A percentile compares a stretch with the other conserved stretches of the same genome.
phyloP scores from a whole-genome alignment of 2,797 vertebrate genomes.

The Darevskia mixta region DNA sequence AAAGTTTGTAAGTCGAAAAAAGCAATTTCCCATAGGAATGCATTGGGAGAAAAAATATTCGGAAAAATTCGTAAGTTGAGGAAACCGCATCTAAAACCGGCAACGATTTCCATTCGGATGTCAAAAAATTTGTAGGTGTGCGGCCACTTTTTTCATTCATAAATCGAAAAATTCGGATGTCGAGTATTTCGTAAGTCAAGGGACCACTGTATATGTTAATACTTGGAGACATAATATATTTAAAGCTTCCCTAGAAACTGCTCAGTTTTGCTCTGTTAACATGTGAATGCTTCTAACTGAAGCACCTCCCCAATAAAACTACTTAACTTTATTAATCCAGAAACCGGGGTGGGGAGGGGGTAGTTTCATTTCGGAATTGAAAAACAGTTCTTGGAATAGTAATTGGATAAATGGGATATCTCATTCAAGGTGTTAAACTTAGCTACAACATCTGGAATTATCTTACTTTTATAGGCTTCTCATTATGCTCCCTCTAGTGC shows the following conservation, averaged over 20 bases:
- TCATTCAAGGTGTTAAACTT: not conserved
- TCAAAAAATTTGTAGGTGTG: too few relatives aligned
- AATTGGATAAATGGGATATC: not conserved
- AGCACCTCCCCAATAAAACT: not conserved
- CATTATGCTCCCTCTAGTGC: conserved; percentile 6
- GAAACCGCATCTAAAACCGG: too few relatives aligned
- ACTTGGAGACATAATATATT: not conserved
- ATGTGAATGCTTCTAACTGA: not conserved
- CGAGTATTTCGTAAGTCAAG: too few relatives aligned
- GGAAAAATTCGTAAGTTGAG: too few relatives aligned
- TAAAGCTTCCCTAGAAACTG: not conserved
- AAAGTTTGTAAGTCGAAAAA: too few relatives aligned
- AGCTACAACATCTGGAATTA: not conserved
- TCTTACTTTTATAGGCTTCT: not conserved
- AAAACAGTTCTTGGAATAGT: not conserved
- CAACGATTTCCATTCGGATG: too few relatives aligned
- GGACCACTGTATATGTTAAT: not conserved
- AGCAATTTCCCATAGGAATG: too few relatives aligned
- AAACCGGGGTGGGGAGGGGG: not conserved
- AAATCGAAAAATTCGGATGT: too few relatives aligned
- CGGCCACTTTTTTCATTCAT: too few relatives aligned
- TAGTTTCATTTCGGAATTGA: not conserved
- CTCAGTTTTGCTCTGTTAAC: not conserved
- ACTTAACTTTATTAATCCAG: conserved; percentile 19
- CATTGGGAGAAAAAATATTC: too few relatives aligned